Percentiles rank a stretch among this genome's conserved stretches.
phyloP scores from a whole-genome alignment of 2,113 vertebrate species.

The Osmerus eperlanus region DNA sequence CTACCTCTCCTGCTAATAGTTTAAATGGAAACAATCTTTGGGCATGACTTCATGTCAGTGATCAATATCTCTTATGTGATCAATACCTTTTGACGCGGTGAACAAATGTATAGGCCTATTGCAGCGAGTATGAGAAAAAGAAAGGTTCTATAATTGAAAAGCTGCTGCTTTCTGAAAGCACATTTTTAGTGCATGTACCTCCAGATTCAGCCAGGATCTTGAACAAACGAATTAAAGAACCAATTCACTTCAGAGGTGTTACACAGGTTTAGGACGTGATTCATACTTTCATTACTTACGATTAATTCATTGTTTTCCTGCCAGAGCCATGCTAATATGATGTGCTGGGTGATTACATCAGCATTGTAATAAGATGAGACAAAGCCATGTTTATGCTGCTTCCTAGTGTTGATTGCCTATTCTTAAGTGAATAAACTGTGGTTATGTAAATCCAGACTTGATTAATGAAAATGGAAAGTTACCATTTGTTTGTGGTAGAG shows the following conservation, averaged over 20 bases:
- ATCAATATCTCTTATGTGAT: constrained; percentile 30
- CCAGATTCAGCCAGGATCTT: no score
- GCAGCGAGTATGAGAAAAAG: background rate
- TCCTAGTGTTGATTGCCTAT: background rate
- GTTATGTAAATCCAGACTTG: background rate
- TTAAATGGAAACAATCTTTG: constrained; percentile 26
- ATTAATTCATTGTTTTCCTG: no score
- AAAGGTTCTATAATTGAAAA: constrained; percentile 8
- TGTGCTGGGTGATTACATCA: no score
- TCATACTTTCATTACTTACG: no score
- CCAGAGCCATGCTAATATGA: no score
- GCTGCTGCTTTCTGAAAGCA: no score
- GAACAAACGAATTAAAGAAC: no score
- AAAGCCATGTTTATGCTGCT: background rate
- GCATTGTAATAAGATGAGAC: background rate
- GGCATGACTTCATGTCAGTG: constrained; percentile 19
- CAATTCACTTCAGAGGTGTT: no score
- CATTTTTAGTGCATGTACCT: no score
- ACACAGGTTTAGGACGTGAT: no score
- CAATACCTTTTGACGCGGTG: background rate
- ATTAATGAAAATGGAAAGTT: background rate
- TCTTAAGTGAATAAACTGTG: background rate
- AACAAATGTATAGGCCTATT: background rate
- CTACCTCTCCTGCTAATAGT: constrained; percentile 24
- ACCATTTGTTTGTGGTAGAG: background rate